Conservation (phyloP, 53 echinoderm and acorn worm genomes). For the Holothuria leucospilota region DNA sequence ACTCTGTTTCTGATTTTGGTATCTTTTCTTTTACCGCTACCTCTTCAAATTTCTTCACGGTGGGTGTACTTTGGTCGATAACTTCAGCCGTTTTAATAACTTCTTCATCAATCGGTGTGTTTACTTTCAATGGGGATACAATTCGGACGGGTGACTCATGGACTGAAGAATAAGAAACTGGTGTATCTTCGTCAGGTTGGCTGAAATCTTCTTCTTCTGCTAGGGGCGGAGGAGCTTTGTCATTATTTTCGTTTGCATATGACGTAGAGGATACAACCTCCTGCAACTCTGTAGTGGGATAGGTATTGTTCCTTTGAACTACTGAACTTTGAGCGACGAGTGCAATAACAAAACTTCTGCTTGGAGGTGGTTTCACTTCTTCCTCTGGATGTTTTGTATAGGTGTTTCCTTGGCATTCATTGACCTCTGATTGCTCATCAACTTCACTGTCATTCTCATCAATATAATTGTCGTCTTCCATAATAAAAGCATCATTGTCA, state of each 20-base stretch:
- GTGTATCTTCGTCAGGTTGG: neutral
- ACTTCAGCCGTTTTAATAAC: conserved; percentile 32
- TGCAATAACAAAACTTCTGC: conserved; percentile 32
- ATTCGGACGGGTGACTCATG: conserved; percentile 31
- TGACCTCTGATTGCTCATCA: conserved; percentile 14
- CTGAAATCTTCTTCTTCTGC: conserved; percentile 9
- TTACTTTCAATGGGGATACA: conserved; percentile 23
- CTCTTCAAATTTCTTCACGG: neutral
- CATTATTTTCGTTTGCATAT: no score
- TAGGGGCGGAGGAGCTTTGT: neutral
- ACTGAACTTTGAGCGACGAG: conserved; percentile 22
- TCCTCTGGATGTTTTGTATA: neutral
- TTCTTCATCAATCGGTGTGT: conserved; percentile 7
- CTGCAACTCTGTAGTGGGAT: neutral
- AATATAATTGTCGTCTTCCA: conserved; percentile 37
- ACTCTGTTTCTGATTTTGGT: neutral
- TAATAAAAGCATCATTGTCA: conserved; percentile 15
- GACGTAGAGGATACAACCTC: neutral
- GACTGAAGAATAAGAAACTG: neutral
- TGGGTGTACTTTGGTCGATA: conserved; percentile 17
- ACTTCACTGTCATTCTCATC: neutral
- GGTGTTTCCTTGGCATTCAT: neutral
- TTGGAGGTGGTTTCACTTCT: neutral
- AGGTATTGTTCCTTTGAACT: neutral
- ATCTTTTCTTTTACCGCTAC: neutral